These are phyloP conservation scores for Mormyrops attenuatus DNA, from an alignment of 2,797 vertebrate genomes.

Conservation along the genomic window DNA sequence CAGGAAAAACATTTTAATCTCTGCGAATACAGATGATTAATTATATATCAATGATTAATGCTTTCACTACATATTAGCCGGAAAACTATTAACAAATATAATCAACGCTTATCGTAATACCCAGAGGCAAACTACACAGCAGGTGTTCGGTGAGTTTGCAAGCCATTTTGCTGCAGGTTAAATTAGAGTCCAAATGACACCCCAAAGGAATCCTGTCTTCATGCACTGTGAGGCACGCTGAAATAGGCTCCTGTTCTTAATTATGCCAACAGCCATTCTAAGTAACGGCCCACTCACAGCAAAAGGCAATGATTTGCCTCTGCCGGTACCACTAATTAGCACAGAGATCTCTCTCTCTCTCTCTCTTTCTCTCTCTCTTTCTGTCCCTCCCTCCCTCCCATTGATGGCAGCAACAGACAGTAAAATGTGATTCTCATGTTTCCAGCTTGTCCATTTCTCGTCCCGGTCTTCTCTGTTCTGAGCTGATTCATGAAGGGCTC, in stretches of 20 bases:
- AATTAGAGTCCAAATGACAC: slow-evolving; percentile 10
- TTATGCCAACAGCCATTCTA: slow-evolving; percentile 24
- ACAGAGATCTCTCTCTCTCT: neutral
- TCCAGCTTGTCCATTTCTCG: neutral
- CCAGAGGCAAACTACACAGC: slow-evolving; percentile 14
- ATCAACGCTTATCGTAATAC: slow-evolving; percentile 21
- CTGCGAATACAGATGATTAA: slow-evolving; percentile 20
- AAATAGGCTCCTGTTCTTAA: slow-evolving; percentile 19
- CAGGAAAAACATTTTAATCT: slow-evolving; percentile 24
- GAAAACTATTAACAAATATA: slow-evolving; percentile 26
- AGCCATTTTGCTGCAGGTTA: slow-evolving; percentile 21
- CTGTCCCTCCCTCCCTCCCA: neutral
- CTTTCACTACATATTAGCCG: slow-evolving; percentile 17
- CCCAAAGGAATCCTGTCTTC: slow-evolving; percentile 14
- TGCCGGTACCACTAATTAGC: slow-evolving; percentile 21
- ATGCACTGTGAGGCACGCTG: slow-evolving; percentile 13
- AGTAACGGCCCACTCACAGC: slow-evolving; percentile 17
- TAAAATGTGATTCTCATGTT: neutral
- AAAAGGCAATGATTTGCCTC: slow-evolving; percentile 12
- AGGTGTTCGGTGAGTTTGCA: slow-evolving; percentile 6
- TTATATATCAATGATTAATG: slow-evolving; percentile 19
- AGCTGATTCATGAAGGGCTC: neutral
- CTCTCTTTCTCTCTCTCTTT: neutral
- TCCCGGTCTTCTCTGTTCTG: neutral
- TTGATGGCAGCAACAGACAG: neutral